These are phyloP conservation scores for Byasa hedistus DNA, from an alignment of 2,888 invertebrate species.

Conservation along the genomic window DNA sequence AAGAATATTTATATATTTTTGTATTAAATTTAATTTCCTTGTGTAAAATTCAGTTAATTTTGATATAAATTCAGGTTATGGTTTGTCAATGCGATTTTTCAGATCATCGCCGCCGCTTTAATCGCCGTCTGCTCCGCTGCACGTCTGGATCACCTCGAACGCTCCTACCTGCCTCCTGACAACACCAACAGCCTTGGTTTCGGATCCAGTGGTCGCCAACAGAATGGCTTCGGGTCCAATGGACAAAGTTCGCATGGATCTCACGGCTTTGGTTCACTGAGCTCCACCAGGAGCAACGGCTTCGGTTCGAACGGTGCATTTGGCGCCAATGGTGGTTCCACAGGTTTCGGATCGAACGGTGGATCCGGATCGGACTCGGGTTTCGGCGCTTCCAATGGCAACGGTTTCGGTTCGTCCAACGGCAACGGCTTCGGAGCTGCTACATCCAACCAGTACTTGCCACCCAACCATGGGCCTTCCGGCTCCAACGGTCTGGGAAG, in stretches of 20 bases:
- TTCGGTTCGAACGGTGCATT: slow-evolving; percentile 31
- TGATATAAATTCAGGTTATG: too few species aligned
- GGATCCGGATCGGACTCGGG: slow-evolving; percentile 31
- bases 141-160: slow-evolving; percentile 67
- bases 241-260: slow-evolving; percentile 25
- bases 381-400: slow-evolving; percentile 32
- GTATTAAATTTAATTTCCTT: too few species aligned
- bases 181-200: slow-evolving; percentile 33
- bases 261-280: slow-evolving; percentile 16
- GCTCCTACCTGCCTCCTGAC: slow-evolving; percentile 66
- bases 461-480: slow-evolving; percentile 59
- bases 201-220: slow-evolving; percentile 31
- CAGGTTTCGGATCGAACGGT: slow-evolving; percentile 38
- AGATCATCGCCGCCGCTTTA: slow-evolving; percentile 64
- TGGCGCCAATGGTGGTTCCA: slow-evolving; percentile 36
- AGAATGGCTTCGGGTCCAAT: slow-evolving; percentile 33
- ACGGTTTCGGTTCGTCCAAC: slow-evolving; percentile 33
- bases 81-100: too few species aligned
- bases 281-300: slow-evolving; percentile 30
- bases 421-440: slow-evolving; percentile 47
- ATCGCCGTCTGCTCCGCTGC: slow-evolving; percentile 61
- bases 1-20: slow-evolving; percentile 12
- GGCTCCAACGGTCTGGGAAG: slow-evolving; percentile 36
- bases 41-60: too few species aligned
- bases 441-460: slow-evolving; percentile 67